These are phyloP conservation scores for Cyanistes caeruleus DNA, from an alignment of 2,113 vertebrate genomes.

Conservation along the genomic window DNA sequence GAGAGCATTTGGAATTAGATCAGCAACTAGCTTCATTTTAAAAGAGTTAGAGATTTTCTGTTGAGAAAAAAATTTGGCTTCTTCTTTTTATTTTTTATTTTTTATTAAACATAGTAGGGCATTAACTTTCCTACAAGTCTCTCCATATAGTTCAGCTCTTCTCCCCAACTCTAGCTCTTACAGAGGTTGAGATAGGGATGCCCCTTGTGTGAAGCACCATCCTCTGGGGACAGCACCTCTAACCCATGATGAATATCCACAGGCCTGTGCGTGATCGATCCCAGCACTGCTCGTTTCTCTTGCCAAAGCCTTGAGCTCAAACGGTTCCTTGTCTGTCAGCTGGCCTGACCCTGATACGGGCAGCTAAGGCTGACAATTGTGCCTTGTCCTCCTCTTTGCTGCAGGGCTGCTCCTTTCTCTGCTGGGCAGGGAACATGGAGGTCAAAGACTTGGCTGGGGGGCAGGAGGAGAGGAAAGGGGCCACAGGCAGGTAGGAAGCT, in stretches of 20 bases:
- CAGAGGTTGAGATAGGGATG: not conserved
- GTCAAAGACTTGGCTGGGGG: not conserved
- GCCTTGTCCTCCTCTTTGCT: not conserved
- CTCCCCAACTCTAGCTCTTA: not conserved
- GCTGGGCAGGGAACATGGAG: rapidly evolving
- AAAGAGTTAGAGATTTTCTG: constrained; percentile 32
- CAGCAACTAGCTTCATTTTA: constrained; percentile 35
- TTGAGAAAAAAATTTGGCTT: not conserved
- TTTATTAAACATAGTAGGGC: not conserved
- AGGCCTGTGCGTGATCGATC: not conserved
- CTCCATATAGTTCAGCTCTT: not conserved
- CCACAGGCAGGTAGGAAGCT: not conserved
- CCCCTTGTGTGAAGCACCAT: not conserved
- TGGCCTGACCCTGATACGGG: not conserved
- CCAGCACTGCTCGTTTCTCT: not conserved
- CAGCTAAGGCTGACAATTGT: not conserved
- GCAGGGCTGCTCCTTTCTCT: not conserved
- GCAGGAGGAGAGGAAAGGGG: not conserved
- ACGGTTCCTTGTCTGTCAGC: not conserved
- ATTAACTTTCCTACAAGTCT: not conserved
- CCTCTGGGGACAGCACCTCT: not conserved
- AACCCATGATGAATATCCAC: not conserved
- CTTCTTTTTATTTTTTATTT: too few relatives aligned
- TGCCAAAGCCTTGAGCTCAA: not conserved
- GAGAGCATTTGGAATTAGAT: constrained; percentile 62